Conservation (phyloP, 2,797 vertebrate species). For the Poecilia gillii region DNA sequence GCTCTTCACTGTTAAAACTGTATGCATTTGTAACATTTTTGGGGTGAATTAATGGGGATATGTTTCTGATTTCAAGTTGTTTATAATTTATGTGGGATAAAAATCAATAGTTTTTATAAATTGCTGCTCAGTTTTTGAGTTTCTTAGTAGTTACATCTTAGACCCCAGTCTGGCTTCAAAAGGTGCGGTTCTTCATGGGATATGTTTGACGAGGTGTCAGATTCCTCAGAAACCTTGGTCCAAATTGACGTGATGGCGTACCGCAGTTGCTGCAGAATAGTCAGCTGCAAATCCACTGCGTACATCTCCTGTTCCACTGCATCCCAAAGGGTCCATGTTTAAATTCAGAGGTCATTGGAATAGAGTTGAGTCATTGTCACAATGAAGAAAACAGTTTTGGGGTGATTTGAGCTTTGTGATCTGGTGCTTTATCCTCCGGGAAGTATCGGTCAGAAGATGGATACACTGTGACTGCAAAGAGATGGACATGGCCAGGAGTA, state of each 20-base stretch:
- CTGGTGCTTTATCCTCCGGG: not conserved
- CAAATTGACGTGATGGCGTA: not conserved
- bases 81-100: not conserved
- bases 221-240: not conserved
- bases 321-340: not conserved
- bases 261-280: not conserved
- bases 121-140: not conserved
- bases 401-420: not conserved
- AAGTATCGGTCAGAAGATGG: not conserved
- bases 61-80: not conserved
- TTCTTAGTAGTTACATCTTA: not conserved
- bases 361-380: not conserved
- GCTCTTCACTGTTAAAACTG: not conserved
- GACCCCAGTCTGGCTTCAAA: not conserved
- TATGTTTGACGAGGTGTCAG: not conserved
- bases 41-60: not conserved
- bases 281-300: not conserved
- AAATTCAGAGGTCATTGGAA: not conserved
- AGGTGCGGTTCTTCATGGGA: not conserved
- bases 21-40: not conserved
- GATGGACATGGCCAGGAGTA: not conserved
- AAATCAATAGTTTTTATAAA: not conserved
- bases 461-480: not conserved
- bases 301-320: not conserved
- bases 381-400: not conserved